Conservation (phyloP, 2,113 vertebrate species). For the Nanorana parkeri region DNA sequence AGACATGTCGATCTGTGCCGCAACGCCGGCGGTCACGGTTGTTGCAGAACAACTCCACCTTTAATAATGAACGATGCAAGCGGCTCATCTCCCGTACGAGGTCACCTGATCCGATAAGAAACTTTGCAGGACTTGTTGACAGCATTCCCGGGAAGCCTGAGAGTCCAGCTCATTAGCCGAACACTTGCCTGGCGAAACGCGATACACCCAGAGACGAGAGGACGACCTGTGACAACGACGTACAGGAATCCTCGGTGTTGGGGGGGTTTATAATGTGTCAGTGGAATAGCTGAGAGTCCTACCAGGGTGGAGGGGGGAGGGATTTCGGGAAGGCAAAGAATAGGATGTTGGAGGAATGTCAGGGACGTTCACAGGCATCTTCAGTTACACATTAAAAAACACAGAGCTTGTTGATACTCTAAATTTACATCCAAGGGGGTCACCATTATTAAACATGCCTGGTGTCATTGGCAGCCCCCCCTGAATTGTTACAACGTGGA, state of each 20-base stretch:
- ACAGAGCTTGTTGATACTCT: background rate
- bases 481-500: background rate
- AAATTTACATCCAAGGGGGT: slow-evolving; percentile 19
- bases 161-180: background rate
- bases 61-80: background rate
- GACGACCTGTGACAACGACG: background rate
- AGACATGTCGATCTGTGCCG: no score
- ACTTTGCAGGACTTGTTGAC: background rate
- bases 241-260: background rate
- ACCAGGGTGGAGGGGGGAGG: no score
- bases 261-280: background rate
- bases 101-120: background rate
- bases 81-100: no score
- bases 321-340: slow-evolving; percentile 2
- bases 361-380: background rate
- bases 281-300: slow-evolving; percentile 5
- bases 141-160: no score
- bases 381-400: slow-evolving; percentile 26
- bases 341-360: background rate
- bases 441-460: background rate
- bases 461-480: slow-evolving; percentile 2
- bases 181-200: background rate
- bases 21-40: background rate
- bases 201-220: background rate
- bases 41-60: background rate